These are phyloP conservation scores for Drosophila serrata DNA, from an alignment of 1,140 invertebrate species.

Conservation along the genomic window DNA sequence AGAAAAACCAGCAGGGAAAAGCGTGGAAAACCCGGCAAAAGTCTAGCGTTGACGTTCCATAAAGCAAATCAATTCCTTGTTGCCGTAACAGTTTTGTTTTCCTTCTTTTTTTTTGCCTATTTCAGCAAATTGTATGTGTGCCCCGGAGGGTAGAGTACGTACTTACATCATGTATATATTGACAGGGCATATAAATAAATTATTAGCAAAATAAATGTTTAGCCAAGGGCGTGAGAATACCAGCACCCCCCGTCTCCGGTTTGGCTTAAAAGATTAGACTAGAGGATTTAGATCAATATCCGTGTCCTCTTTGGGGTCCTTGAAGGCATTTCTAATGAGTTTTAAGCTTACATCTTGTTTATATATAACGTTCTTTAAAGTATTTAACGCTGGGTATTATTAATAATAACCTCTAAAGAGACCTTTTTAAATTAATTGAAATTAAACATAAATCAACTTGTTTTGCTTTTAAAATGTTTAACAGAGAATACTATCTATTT, in stretches of 20 bases:
- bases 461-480: too few species aligned
- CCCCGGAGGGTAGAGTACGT: conserved; percentile 49
- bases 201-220: conserved; percentile 80
- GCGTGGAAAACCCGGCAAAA: background rate
- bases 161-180: conserved; percentile 70
- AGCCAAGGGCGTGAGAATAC: conserved; percentile 42
- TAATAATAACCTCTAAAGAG: too few species aligned
- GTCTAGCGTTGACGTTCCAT: conserved; percentile 74
- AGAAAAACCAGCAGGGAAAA: too few species aligned
- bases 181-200: conserved; percentile 79
- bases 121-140: conserved; percentile 74
- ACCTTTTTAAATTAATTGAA: background rate
- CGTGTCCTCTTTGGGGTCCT: background rate
- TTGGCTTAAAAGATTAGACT: conserved; percentile 25
- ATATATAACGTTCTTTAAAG: background rate
- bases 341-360: background rate
- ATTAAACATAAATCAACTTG: too few species aligned
- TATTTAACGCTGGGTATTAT: background rate
- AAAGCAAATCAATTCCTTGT: conserved; percentile 75
- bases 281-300: conserved; percentile 26
- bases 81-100: conserved; percentile 44
- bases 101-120: conserved; percentile 65
- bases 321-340: conserved; percentile 9
- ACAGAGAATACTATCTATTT: too few species aligned
- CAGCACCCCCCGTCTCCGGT: background rate